phyloP scores from a whole-genome alignment of 53 echinoderm and acorn worm species.

The Hippasteria phrygiana region DNA sequence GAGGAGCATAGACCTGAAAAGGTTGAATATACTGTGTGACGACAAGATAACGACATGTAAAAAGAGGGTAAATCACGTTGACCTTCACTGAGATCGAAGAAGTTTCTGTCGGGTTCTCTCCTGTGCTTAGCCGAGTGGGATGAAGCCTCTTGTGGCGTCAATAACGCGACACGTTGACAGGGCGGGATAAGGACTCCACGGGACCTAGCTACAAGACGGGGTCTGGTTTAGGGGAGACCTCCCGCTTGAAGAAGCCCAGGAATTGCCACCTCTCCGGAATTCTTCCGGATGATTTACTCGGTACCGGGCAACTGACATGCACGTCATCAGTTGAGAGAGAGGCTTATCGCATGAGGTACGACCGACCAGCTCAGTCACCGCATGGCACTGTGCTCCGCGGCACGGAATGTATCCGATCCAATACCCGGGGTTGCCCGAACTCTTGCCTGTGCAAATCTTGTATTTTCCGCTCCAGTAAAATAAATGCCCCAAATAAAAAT shows the following conservation, averaged over 20 bases:
- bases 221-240: background rate
- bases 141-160: background rate
- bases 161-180: slow-evolving; percentile 45
- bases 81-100: background rate
- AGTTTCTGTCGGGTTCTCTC: background rate
- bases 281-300: slow-evolving; percentile 45
- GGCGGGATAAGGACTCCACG: background rate
- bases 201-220: background rate
- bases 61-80: too few relatives aligned
- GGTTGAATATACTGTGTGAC: too few relatives aligned
- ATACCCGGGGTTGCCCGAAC: background rate
- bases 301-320: slow-evolving; percentile 43
- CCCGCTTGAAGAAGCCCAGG: background rate
- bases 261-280: background rate
- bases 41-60: too few relatives aligned
- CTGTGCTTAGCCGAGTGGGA: background rate
- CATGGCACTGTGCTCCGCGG: background rate
- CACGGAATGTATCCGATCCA: background rate
- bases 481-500: background rate
- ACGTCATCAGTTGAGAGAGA: slow-evolving; percentile 13
- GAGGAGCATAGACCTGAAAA: too few relatives aligned
- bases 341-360: background rate
- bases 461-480: background rate
- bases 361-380: background rate
- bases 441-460: background rate